phyloP scores from a whole-genome alignment of 2,797 vertebrate genomes.

The Sciaenops ocellatus region DNA sequence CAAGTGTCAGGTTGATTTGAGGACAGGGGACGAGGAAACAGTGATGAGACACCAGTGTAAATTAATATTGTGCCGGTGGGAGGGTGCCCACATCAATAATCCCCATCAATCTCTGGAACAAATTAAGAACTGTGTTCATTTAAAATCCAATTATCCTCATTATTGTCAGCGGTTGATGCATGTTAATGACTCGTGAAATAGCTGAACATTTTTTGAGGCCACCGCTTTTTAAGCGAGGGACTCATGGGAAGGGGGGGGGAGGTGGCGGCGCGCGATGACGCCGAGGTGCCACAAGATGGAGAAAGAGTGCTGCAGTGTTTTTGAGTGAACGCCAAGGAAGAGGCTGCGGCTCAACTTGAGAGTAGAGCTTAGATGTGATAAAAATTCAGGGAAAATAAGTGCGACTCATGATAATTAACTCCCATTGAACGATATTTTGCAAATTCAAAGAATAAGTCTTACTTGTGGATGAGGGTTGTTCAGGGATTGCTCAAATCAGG shows the following conservation, averaged over 20 bases:
- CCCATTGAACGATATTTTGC: constrained; percentile 19
- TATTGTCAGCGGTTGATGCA: constrained; percentile 72
- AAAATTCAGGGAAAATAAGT: neutral
- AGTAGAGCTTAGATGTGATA: neutral
- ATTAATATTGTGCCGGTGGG: constrained; percentile 30
- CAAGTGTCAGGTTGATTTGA: constrained; percentile 28
- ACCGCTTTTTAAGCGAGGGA: neutral
- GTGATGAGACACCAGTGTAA: constrained; percentile 7
- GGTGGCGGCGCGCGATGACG: constrained; percentile 32
- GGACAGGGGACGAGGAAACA: constrained; percentile 19
- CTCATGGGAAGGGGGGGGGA: too few species aligned
- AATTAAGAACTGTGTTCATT: constrained; percentile 77
- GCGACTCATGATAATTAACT: constrained; percentile 23
- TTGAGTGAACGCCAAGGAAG: accelerated
- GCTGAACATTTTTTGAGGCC: constrained; percentile 42
- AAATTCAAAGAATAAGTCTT: constrained; percentile 22
- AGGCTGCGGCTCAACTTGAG: neutral
- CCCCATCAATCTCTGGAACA: constrained; percentile 69
- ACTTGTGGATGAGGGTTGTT: neutral
- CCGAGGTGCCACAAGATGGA: constrained; percentile 54
- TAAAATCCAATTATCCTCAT: constrained; percentile 81
- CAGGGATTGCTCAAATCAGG: neutral
- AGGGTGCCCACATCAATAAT: constrained; percentile 64
- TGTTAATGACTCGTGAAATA: constrained; percentile 80
- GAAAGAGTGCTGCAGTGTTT: constrained; percentile 24